phyloP scores from a whole-genome alignment of 2,797 vertebrate genomes.

The Rhabdomys pumilio region DNA sequence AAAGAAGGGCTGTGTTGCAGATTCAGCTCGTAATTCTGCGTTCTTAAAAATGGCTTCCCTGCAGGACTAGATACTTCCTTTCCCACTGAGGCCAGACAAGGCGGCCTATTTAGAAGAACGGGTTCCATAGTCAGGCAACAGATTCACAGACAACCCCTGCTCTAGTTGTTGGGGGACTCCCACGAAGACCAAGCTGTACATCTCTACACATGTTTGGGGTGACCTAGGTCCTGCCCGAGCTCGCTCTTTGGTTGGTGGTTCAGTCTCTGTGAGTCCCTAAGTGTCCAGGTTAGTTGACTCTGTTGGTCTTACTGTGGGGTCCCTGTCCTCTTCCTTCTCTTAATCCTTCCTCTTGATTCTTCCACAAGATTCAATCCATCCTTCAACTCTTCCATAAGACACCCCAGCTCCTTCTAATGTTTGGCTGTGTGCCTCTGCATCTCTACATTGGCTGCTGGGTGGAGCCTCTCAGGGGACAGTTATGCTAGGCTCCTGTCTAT shows the following conservation, averaged over 20 bases:
- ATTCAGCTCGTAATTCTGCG: neutral
- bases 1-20: neutral
- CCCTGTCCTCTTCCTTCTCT: neutral
- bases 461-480: neutral
- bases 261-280: neutral
- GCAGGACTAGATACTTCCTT: neutral
- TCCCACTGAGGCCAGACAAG: neutral
- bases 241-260: neutral
- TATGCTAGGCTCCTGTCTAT: neutral
- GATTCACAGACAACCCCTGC: neutral
- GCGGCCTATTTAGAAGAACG: neutral
- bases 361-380: neutral
- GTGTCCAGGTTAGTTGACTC: neutral
- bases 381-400: neutral
- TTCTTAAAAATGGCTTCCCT: constrained; percentile 19
- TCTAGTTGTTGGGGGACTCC: neutral
- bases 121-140: neutral
- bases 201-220: neutral
- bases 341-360: neutral
- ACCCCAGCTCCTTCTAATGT: too few species aligned
- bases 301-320: neutral
- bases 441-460: neutral
- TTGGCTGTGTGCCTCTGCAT: neutral
- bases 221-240: neutral
- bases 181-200: neutral